phyloP scores from a whole-genome alignment of 1,140 invertebrate genomes.

The Meloidogyne chitwoodi region DNA sequence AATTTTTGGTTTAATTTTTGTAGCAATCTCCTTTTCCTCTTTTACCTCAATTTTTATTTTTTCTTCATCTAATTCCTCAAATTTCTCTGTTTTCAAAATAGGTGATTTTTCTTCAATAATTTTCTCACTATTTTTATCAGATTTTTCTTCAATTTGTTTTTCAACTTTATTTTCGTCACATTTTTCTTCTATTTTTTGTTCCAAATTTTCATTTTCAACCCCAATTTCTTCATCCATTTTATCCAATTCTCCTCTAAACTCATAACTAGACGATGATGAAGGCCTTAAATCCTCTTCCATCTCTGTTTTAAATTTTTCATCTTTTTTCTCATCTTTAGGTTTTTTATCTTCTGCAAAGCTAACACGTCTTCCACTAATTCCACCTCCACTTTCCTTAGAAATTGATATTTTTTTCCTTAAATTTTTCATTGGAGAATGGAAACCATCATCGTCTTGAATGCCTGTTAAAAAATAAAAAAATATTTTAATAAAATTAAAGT shows the following conservation, averaged over 20 bases:
- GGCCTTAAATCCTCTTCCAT: background rate
- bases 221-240: background rate
- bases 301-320: background rate
- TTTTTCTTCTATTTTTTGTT: background rate
- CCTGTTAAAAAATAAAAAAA: conserved; percentile 1
- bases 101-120: background rate
- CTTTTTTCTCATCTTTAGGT: background rate
- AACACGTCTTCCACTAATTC: background rate
- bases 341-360: background rate
- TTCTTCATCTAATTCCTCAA: background rate
- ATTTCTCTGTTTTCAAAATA: background rate
- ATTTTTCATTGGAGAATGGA: conserved; percentile 7
- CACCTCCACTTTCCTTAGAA: background rate
- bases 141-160: too few species aligned
- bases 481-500: background rate
- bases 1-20: background rate
- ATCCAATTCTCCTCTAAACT: background rate
- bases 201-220: background rate
- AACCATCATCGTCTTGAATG: conserved; percentile 19
- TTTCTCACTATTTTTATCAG: background rate
- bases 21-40: background rate
- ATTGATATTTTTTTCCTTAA: background rate
- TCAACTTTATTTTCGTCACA: background rate
- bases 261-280: background rate
- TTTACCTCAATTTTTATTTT: background rate